Conservation (phyloP, 2,113 vertebrate genomes). For the Andinoacara biseriatus region DNA sequence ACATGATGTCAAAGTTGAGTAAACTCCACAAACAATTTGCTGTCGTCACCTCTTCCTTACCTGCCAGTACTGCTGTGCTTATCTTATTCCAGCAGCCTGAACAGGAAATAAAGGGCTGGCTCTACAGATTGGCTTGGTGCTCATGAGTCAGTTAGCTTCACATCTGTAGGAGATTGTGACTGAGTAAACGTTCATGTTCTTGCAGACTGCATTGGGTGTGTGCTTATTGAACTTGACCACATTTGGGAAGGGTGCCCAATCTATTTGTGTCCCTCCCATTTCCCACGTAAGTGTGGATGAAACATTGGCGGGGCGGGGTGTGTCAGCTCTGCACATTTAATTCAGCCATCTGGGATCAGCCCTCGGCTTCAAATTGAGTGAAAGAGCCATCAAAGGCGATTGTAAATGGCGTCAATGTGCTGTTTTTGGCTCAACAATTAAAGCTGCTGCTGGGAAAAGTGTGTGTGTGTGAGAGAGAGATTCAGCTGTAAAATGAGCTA, state of each 20-base stretch:
- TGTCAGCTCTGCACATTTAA: conserved; percentile 41
- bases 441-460: conserved; percentile 13
- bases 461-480: neutral
- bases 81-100: conserved; percentile 15
- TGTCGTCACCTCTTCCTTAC: conserved; percentile 42
- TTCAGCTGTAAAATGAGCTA: neutral
- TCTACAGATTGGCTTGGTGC: conserved; percentile 2
- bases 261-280: conserved; percentile 75
- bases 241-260: conserved; percentile 67
- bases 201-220: conserved; percentile 69
- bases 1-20: conserved; percentile 15
- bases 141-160: conserved; percentile 49
- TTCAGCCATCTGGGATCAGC: conserved; percentile 52
- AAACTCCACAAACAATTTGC: conserved; percentile 18
- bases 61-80: conserved; percentile 28
- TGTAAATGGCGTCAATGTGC: conserved; percentile 34
- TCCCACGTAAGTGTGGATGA: conserved; percentile 66
- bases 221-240: conserved; percentile 64
- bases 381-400: conserved; percentile 45
- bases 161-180: conserved; percentile 57
- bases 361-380: conserved; percentile 43
- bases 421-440: conserved; percentile 38
- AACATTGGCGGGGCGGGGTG: conserved; percentile 48
- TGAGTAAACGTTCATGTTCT: conserved; percentile 44
- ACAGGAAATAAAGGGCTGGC: conserved; percentile 21